Evolutionary conservation across 2,797 vertebrate genomes (phyloP).

Genomic region (Naso thynnoides): DNA sequence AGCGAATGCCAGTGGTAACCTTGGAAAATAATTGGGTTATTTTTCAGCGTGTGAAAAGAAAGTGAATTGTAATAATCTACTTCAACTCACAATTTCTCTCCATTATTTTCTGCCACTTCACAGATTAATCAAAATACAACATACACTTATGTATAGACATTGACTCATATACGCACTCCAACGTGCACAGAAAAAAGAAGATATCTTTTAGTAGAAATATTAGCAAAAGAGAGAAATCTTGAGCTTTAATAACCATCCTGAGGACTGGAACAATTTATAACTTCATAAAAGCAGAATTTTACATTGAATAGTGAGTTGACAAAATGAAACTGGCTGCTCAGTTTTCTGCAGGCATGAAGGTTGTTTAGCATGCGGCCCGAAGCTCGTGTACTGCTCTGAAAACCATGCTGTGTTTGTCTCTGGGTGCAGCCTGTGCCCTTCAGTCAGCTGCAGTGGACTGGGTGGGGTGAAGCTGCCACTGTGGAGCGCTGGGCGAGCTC

Average conservation of each 20-base stretch:
- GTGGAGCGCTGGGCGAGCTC: conserved; percentile 26
- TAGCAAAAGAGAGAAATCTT: conserved; percentile 32
- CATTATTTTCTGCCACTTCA: conserved; percentile 64
- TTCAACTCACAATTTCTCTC: conserved; percentile 55
- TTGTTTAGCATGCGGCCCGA: conserved; percentile 43
- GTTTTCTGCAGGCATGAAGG: conserved; percentile 24
- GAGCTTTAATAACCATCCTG: not conserved
- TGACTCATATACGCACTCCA: conserved; percentile 14
- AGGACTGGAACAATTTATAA: conserved; percentile 36
- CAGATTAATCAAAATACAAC: conserved; percentile 63
- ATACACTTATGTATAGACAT: conserved; percentile 8
- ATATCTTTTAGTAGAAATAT: conserved; percentile 21
- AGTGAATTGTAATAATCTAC: conserved; percentile 70
- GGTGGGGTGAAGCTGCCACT: conserved; percentile 41
- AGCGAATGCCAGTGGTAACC: conserved; percentile 58
- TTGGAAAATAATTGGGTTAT: conserved; percentile 76
- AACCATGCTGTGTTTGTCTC: conserved; percentile 40
- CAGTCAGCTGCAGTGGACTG: conserved; percentile 26
- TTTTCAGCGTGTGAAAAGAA: conserved; percentile 68
- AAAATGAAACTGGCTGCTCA: conserved; percentile 27
- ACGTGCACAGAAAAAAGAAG: not conserved
- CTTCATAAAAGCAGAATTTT: conserved; percentile 21
- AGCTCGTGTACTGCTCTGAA: conserved; percentile 32
- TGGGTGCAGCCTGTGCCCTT: conserved; percentile 21
- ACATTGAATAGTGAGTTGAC: conserved; percentile 36